phyloP scores from a whole-genome alignment of 2,888 invertebrate species.

The Eupithecia vulgata region DNA sequence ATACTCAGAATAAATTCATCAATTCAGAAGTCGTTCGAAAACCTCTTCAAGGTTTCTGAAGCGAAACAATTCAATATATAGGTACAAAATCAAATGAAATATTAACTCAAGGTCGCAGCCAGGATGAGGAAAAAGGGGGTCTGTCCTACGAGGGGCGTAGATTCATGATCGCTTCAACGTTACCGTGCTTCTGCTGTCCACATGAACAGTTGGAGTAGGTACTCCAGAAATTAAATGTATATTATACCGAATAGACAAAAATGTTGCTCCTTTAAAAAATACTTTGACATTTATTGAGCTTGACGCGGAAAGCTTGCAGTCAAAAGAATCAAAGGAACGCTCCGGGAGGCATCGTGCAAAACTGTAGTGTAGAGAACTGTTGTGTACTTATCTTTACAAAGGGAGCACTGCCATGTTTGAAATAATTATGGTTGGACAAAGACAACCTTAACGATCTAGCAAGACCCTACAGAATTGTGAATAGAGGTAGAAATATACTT shows the following conservation, averaged over 20 bases:
- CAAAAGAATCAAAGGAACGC: background rate
- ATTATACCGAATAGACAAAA: background rate
- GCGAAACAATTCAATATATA: background rate
- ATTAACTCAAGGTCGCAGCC: background rate
- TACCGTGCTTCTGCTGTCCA: background rate
- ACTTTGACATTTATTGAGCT: background rate
- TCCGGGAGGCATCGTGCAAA: background rate
- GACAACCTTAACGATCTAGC: background rate
- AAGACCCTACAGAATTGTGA: background rate
- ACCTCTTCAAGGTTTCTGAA: background rate
- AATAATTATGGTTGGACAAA: background rate
- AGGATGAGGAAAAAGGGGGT: background rate
- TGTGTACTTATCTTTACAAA: background rate
- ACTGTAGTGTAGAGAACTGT: background rate
- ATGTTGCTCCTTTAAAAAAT: background rate
- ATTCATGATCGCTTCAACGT: background rate
- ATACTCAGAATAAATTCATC: background rate
- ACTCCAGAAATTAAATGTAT: background rate
- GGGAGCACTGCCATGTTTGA: background rate
- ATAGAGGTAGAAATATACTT: background rate
- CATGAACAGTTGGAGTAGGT: background rate
- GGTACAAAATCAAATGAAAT: background rate
- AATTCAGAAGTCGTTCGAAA: background rate
- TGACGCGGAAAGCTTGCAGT: background rate
- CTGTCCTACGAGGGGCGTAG: background rate